Evolutionary conservation across 2,888 invertebrate genomes (phyloP).

Genomic region (Ametastegia equiseti): DNA sequence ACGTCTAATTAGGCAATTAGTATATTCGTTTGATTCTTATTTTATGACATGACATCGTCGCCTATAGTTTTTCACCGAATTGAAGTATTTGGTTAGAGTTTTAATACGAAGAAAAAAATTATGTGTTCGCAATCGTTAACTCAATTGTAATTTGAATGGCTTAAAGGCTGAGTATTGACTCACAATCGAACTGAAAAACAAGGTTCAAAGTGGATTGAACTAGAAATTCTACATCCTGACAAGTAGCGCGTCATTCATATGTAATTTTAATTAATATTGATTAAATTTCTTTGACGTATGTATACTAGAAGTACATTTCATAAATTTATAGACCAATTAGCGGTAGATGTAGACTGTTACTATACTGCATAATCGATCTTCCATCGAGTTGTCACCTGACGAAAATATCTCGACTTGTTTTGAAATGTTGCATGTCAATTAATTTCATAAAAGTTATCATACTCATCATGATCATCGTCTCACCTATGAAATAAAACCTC

Average conservation of each 20-base stretch:
- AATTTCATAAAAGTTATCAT: conserved; percentile 3
- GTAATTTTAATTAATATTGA: conserved; percentile 16
- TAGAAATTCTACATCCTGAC: too few species aligned
- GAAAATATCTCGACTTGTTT: not conserved
- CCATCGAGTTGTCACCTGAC: not conserved
- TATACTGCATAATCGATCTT: not conserved
- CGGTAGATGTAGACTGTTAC: not conserved
- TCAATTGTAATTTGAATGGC: too few species aligned
- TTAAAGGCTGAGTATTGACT: too few species aligned
- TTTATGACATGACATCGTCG: not conserved
- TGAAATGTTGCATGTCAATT: not conserved
- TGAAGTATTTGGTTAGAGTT: not conserved
- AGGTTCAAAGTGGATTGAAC: too few species aligned
- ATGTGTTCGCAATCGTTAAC: too few species aligned
- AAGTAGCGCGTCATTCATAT: too few species aligned
- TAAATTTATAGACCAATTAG: too few species aligned
- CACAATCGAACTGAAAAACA: too few species aligned
- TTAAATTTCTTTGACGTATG: too few species aligned
- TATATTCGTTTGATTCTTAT: not conserved
- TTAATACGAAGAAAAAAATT: too few species aligned
- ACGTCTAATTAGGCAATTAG: not conserved
- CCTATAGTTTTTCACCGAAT: too few species aligned
- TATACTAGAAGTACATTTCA: too few species aligned
- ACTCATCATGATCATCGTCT: not conserved
- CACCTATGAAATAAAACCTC: not conserved